Evolutionary conservation across 2,113 vertebrate genomes (phyloP), one percentile per base, ranked within the genome.

Genomic region (Heloderma charlesbogerti): DNA sequence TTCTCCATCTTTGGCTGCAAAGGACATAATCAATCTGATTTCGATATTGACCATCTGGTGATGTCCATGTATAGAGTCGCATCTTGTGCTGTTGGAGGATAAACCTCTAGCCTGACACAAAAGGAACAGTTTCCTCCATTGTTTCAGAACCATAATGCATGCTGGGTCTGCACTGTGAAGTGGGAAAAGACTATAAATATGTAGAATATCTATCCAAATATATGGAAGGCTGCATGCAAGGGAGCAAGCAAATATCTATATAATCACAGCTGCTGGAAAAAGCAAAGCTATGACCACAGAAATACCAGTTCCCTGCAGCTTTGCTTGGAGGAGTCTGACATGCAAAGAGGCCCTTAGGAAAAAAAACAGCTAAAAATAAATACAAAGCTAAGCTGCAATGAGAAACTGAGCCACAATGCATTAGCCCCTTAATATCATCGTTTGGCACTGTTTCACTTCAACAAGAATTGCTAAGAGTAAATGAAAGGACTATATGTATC

Each of bases 401-500:
- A 83, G 18, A 86, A 85, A 67, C 27, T 31, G 43, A 79, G 18
- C 83, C 25, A 40, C 15, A 51, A 86, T 69, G 27, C 25, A 6
- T 25, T 0, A 2, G 27, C 3, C 10, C 74, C n/a, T 1, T 80
- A 69, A 71, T 54, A 71, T 37, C 43, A 80, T 66, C 67, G 2
- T 27, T 78, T 40, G 67, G 74, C 72, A 71, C 87, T 74, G 48
- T 80, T 66, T 12, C 63, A 6, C 8, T 74, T 20, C 29, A 48
- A 45, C n/a, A 84, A 71, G 83, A 90, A 82, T 78, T 84, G 12
- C 0, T 57, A 16, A 63, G 69, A 66, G 90, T 85, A 75, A 83
- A 67, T 27, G 43, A 74, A 51, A 25, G 31, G 22, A 0, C 15
- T 48, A 4, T 34, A 84, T 84, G 12, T 75, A 18, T 3, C 34